Conservation (phyloP, 2,797 vertebrate species). For the Picus viridis region DNA sequence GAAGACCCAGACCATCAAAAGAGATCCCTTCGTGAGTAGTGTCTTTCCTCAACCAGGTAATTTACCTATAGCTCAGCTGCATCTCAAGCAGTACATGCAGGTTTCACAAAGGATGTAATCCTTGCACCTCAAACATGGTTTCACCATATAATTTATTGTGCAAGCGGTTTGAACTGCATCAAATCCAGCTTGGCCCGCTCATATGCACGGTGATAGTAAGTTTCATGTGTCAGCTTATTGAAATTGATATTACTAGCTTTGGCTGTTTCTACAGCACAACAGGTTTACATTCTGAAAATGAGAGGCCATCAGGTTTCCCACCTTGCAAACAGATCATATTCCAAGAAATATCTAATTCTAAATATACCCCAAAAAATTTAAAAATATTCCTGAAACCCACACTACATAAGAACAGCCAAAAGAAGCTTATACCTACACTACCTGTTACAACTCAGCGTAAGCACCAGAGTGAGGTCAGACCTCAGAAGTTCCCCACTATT, state of each 20-base stretch:
- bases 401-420: neutral
- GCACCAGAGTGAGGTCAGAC: neutral
- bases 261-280: neutral
- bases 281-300: neutral
- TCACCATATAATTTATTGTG: neutral
- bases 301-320: neutral
- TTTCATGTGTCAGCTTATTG: neutral
- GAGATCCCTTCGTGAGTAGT: neutral
- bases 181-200: neutral
- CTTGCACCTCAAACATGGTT: neutral
- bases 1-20: neutral
- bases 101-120: neutral
- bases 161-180: neutral
- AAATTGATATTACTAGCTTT: neutral
- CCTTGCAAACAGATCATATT: neutral
- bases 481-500: neutral
- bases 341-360: neutral
- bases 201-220: fast-evolving
- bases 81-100: neutral
- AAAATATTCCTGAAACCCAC: neutral
- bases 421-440: neutral
- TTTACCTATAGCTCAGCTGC: neutral
- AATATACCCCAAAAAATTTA: neutral
- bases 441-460: neutral
- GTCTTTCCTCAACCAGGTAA: neutral